Evolutionary conservation across 2,888 invertebrate genomes (phyloP), one percentile per base, ranked within the genome.

Genomic region (Polydrusus cervinus): DNA sequence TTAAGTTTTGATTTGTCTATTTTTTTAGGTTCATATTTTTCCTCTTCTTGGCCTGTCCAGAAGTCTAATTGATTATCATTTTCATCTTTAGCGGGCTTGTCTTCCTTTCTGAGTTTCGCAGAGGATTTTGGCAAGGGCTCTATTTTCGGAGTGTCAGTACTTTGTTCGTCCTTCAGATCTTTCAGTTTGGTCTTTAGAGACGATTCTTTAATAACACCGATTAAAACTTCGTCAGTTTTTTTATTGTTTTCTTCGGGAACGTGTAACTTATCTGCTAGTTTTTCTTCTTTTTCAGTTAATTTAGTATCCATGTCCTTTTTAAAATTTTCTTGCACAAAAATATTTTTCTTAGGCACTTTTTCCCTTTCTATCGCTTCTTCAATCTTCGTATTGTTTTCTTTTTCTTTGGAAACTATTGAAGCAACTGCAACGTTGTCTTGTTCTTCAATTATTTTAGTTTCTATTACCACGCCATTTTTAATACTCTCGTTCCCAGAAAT

Each of bases 11-110:
- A 30, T 47, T 69, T 73, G 9, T 67, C 43, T 11, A 74, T 20
- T 16, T 71, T 66, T 20, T 74, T 68, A 64, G 71, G 71, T 47
- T 73, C 60, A 40, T 68, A 71, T 49, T 49, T 47, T 38, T 73
- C 75, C 6, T 40, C 49, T 14, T 61, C 55, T 60, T 25, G 20
- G 25, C 9, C 13, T 11, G 30, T 53, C 77, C 74, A 75, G 16
- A 77, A 53, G 14, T 66, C 55, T 64, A 70, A 13, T 55, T 62
- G 61, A 18, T 70, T 71, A 43, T 76, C 74, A 20, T 79, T 75
- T 43, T 62, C 70, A 20, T 69, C 72, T 68, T 74, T 74, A 8
- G 43, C 47, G n/a, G 68, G 38, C 18, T 30, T 45, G 34, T 71
- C 60, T 51, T 71, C 53, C 20, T 71, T 60, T 25, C 55, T 71